Percentiles rank a stretch among this genome's conserved stretches.
phyloP scores from a whole-genome alignment of 53 echinoderm and acorn worm species.

The Mesocentrotus franciscanus region DNA sequence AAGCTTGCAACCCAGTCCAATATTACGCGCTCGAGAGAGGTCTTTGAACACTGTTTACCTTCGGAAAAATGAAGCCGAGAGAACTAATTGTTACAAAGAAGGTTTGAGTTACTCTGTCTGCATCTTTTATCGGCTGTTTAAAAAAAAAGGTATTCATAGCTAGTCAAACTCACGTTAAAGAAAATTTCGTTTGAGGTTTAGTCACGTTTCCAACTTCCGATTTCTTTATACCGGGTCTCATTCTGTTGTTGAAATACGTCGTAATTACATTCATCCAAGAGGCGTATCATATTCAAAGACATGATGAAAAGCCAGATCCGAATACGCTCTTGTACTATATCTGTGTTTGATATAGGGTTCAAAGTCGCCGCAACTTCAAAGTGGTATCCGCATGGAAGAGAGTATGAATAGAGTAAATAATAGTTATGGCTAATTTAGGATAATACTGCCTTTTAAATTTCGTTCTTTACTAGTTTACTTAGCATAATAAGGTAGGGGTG shows the following conservation, averaged over 20 bases:
- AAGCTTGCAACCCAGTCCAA: no score
- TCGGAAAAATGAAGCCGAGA: not conserved
- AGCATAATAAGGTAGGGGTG: not conserved
- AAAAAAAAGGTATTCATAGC: not conserved
- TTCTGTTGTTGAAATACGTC: conserved; percentile 46
- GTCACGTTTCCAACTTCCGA: conserved; percentile 37
- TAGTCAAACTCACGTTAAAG: not conserved
- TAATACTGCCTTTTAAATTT: not conserved
- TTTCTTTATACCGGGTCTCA: not conserved
- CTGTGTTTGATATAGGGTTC: conserved; percentile 22
- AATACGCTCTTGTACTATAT: not conserved
- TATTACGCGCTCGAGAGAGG: not conserved
- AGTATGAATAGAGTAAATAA: not conserved
- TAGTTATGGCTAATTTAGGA: not conserved
- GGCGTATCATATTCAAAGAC: not conserved
- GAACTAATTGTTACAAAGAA: conserved; percentile 26
- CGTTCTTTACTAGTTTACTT: not conserved
- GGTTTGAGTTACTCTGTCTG: conserved; percentile 12
- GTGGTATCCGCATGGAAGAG: not conserved
- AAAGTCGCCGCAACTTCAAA: conserved; percentile 28
- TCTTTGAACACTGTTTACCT: not conserved
- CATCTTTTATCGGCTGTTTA: not conserved
- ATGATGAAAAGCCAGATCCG: conserved; percentile 5
- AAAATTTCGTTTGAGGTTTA: not conserved
- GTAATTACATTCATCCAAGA: conserved; percentile 48